Percentiles rank a stretch among this genome's conserved stretches.
Conservation (phyloP, 2,113 vertebrate species). For the Herpailurus yagouaroundi region DNA sequence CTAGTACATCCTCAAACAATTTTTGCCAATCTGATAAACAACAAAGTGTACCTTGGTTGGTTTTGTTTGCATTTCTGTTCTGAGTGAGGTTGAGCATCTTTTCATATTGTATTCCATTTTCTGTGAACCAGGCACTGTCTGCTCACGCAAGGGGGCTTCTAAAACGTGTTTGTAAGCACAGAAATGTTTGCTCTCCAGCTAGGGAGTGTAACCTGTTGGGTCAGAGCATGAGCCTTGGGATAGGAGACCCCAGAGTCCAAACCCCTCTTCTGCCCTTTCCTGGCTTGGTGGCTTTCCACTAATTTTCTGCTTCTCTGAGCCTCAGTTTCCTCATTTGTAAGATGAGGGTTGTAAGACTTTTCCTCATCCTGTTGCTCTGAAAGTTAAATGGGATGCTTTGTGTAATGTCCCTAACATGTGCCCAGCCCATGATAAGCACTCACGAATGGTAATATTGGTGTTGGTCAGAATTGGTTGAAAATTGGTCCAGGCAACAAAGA, state of each 20-base stretch:
- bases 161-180: not conserved
- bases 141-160: not conserved
- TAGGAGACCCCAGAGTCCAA: not conserved
- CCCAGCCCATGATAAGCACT: not conserved
- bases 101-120: not conserved
- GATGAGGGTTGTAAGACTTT: not conserved
- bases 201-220: not conserved
- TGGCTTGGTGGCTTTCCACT: not conserved
- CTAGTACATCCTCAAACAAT: not conserved
- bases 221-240: not conserved
- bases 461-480: not conserved
- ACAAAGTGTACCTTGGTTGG: not conserved
- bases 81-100: not conserved
- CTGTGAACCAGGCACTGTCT: not conserved
- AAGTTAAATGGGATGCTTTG: not conserved
- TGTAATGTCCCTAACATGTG: not conserved
- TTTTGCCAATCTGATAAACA: not conserved
- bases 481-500: not conserved
- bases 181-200: not conserved
- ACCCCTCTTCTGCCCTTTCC: not conserved
- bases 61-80: constrained; percentile 19
- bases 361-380: not conserved
- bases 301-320: not conserved
- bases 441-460: not conserved
- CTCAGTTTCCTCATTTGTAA: not conserved